These are phyloP conservation scores for Leguminivora glycinivorella DNA, from an alignment of 1,140 invertebrate genomes.

Conservation along the genomic window DNA sequence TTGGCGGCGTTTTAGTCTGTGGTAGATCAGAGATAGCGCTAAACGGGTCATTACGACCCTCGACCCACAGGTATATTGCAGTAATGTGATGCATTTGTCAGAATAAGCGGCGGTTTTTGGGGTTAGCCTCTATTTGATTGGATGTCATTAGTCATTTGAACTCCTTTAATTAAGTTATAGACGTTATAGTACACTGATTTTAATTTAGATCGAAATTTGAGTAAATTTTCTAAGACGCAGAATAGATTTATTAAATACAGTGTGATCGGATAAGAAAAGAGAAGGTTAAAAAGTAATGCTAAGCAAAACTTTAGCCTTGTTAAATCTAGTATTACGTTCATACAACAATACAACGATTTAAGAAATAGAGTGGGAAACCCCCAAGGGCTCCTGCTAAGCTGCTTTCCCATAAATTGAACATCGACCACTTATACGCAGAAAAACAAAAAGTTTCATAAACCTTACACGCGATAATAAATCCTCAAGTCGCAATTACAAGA, in stretches of 20 bases:
- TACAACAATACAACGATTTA: conserved; percentile 51
- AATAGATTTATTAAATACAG: no score
- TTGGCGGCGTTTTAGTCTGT: conserved; percentile 56
- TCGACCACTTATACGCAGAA: conserved; percentile 51
- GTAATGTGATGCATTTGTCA: conserved; percentile 66
- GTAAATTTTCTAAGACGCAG: no score
- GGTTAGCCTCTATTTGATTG: conserved; percentile 61
- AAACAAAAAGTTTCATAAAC: conserved; percentile 38
- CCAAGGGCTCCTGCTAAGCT: conserved; percentile 48
- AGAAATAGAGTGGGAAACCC: conserved; percentile 53
- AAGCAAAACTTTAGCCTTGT: no score
- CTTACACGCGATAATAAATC: conserved; percentile 22
- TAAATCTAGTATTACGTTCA: conserved; percentile 29
- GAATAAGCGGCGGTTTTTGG: conserved; percentile 47
- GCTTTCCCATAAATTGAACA: conserved; percentile 55
- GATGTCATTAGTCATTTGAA: conserved; percentile 57
- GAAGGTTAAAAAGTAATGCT: no score
- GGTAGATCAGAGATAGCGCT: conserved; percentile 66
- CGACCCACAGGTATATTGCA: conserved; percentile 60
- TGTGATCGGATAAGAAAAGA: no score
- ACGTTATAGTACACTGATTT: neutral
- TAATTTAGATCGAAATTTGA: neutral
- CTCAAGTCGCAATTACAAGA: conserved; percentile 33
- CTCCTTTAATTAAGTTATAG: neutral
- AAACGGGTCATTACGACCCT: conserved; percentile 72